Evolutionary conservation across 2,888 invertebrate species (phyloP).

Genomic region (Leptogaster cylindrica): DNA sequence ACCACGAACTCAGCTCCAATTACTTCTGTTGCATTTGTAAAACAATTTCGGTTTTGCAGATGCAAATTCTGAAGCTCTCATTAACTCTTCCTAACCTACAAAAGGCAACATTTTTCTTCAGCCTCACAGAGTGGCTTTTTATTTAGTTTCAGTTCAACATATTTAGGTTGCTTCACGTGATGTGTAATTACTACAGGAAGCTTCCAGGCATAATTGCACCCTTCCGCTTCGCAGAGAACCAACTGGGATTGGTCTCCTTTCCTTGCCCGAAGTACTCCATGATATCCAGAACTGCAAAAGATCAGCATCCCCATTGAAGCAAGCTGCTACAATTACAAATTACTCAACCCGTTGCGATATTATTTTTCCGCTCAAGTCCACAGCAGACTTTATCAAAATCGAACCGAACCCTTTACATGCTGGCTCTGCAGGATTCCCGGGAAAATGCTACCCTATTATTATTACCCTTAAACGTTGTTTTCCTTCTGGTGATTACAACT

Average conservation of each 20-base stretch:
- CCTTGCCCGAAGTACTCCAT: neutral
- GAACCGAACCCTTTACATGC: conserved; percentile 18
- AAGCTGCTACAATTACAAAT: conserved; percentile 35
- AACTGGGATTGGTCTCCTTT: neutral
- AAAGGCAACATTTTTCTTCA: too few relatives aligned
- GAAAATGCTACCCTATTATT: conserved; percentile 26
- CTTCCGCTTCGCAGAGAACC: neutral
- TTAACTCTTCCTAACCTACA: too few relatives aligned
- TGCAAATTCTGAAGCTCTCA: too few relatives aligned
- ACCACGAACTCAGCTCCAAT: too few relatives aligned
- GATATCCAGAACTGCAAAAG: conserved; percentile 15
- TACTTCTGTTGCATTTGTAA: too few relatives aligned
- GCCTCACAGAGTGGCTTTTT: too few relatives aligned
- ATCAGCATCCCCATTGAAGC: conserved; percentile 1
- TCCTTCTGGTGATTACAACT: conserved; percentile 38
- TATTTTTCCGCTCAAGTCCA: conserved; percentile 22
- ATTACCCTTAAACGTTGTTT: conserved; percentile 36
- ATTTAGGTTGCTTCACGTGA: too few relatives aligned
- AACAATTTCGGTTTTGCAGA: too few relatives aligned
- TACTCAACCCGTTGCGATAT: neutral
- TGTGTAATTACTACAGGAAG: too few relatives aligned
- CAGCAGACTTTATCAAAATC: neutral
- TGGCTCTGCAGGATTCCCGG: conserved; percentile 15
- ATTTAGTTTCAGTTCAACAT: too few relatives aligned
- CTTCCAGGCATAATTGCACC: conserved; percentile 9